These are phyloP conservation scores for Chaitophorus viminalis DNA, from an alignment of 2,888 invertebrate genomes.

Conservation along the genomic window DNA sequence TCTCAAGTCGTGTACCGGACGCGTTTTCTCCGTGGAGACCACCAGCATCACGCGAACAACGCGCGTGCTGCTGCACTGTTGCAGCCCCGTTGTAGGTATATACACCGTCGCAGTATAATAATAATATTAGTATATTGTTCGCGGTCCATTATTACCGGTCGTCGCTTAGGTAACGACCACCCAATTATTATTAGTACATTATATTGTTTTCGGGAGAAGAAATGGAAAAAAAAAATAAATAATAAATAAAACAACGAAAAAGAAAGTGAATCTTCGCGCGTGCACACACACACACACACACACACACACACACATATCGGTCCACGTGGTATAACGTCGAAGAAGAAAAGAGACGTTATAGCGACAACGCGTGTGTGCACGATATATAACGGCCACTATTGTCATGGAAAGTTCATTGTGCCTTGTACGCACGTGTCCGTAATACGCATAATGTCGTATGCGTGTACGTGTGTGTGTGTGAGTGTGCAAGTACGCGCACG, in stretches of 20 bases:
- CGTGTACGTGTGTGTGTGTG: too few species aligned
- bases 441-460: neutral
- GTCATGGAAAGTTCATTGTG: conserved; percentile 49
- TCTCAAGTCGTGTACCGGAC: too few species aligned
- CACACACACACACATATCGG: neutral
- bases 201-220: conserved; percentile 2
- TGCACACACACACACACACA: conserved; percentile 8
- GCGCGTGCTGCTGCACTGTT: neutral
- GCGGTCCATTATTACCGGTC: conserved; percentile 29
- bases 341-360: too few species aligned
- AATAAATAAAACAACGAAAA: neutral
- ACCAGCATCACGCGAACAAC: neutral
- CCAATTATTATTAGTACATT: conserved; percentile 13
- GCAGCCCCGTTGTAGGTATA: too few species aligned
- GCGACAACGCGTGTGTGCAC: neutral
- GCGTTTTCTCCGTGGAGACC: neutral
- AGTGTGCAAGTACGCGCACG: too few species aligned
- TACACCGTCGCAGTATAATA: neutral
- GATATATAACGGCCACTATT: neutral
- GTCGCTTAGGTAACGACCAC: conserved; percentile 19
- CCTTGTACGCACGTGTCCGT: neutral
- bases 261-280: conserved; percentile 44
- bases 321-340: neutral
- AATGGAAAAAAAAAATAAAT: neutral
- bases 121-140: conserved; percentile 25